Percentiles rank a stretch among this genome's conserved stretches.
Conservation (phyloP, 2,888 invertebrate genomes). For the Sacculina carcini region DNA sequence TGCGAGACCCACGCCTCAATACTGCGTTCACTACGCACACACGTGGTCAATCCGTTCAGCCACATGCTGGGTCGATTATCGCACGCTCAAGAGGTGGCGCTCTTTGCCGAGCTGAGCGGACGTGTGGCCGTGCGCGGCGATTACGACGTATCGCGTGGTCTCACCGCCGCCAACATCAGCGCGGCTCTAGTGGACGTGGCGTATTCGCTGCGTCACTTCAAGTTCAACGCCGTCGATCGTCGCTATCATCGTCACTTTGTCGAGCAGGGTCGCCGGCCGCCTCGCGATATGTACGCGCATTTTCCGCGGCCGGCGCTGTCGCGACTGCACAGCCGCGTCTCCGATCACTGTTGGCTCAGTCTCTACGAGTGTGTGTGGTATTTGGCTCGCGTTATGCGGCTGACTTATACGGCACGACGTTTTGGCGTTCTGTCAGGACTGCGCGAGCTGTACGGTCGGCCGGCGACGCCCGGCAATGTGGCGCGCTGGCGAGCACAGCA, state of each 20-base stretch:
- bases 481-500: neutral
- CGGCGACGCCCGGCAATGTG: neutral
- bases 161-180: constrained; percentile 15
- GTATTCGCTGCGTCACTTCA: constrained; percentile 32
- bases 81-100: neutral
- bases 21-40: too few species aligned
- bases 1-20: too few species aligned
- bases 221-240: constrained; percentile 36
- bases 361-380: constrained; percentile 31
- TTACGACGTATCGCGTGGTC: neutral
- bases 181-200: constrained; percentile 29
- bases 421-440: neutral
- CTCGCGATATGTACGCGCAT: constrained; percentile 19
- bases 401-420: neutral
- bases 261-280: constrained; percentile 10
- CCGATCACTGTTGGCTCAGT: constrained; percentile 26
- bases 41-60: neutral
- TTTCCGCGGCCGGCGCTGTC: constrained; percentile 31
- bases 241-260: constrained; percentile 20
- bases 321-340: constrained; percentile 33
- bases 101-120: neutral
- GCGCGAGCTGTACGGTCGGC: neutral
- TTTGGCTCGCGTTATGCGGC: constrained; percentile 18
- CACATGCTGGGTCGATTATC: neutral
- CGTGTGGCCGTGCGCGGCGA: neutral